Evolutionary conservation across 2,797 vertebrate genomes (phyloP), one percentile per base, ranked within the genome.

Genomic region (Notolepis coatsorum): DNA sequence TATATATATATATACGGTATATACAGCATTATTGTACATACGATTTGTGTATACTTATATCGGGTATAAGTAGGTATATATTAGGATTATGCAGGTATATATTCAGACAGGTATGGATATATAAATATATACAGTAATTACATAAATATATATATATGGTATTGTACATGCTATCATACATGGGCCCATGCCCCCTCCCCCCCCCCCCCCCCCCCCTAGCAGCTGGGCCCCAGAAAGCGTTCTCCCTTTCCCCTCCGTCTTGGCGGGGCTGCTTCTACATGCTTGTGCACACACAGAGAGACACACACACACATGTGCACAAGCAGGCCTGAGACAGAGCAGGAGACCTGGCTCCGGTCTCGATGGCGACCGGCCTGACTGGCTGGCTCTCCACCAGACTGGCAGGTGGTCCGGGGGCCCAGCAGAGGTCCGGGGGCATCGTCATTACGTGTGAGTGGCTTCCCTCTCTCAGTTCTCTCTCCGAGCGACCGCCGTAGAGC

Each of bases 361-460:
- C 9, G 48, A 83, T 80, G 75, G 82, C 75, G 66, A 69, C 69
- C 41, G 73, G 86, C 82, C 79, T 83, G 85, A 89, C 89, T 90
- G 90, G 90, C 89, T 90, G 90, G 90, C 88, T 62, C 68, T 73
- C 68, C 38, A 90, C 88, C 91, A 93, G 89, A 76, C 80, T 87
- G 88, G 85, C 91, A 93, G 90, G 85, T 91, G 91, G 89, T 87
- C 82, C 81, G 81, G 76, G 81, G 87, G 86, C 53, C 82, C 87
- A 87, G 81, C 56, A 68, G 86, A 90, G 84, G 84, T 87, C 73
- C 77, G 68, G 84, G 85, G n/a, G n/a, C n/a, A n/a, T n/a, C 88
- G 84, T 91, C 88, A 91, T 91, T 88, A 90, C 84, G 53, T 88
- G 81, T 69, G 88, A 91, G 88, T 89, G 88, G 85, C 82, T 83